phyloP scores from a whole-genome alignment of 2,888 invertebrate genomes.

The Drosophila affinis region DNA sequence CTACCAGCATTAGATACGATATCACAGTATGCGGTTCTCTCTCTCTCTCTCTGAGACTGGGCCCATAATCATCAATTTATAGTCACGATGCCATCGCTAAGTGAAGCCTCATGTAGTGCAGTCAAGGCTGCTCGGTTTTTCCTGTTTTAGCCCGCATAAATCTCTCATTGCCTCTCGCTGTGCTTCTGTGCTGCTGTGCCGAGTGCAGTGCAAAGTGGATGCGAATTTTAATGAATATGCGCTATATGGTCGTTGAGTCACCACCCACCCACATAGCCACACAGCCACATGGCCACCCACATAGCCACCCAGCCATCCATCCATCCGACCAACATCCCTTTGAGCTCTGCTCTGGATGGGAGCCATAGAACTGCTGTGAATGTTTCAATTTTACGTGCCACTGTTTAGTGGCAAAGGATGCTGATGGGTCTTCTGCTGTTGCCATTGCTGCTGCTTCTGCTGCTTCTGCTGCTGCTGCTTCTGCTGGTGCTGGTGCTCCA shows the following conservation, averaged over 20 bases:
- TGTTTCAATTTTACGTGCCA: slow-evolving; percentile 72
- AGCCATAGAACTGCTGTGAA: slow-evolving; percentile 45
- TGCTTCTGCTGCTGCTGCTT: slow-evolving; percentile 12
- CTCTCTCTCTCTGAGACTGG: background rate
- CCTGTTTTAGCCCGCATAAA: slow-evolving; percentile 29
- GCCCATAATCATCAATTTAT: slow-evolving; percentile 10
- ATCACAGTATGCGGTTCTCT: background rate
- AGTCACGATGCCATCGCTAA: slow-evolving; percentile 32
- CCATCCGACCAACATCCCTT: slow-evolving; percentile 16
- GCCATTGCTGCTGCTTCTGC: slow-evolving; percentile 1
- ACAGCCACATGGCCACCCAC: slow-evolving; percentile 18
- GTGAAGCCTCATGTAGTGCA: slow-evolving; percentile 9
- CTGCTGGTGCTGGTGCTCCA: slow-evolving; percentile 5
- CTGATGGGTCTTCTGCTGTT: slow-evolving; percentile 8
- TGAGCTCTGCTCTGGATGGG: slow-evolving; percentile 17
- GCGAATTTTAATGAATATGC: slow-evolving; percentile 68
- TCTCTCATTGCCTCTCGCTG: slow-evolving; percentile 31
- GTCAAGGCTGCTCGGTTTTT: slow-evolving; percentile 10
- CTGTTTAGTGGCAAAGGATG: slow-evolving; percentile 48
- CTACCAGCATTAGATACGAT: too few species aligned
- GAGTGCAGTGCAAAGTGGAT: slow-evolving; percentile 65
- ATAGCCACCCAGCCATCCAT: background rate
- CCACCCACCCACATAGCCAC: background rate
- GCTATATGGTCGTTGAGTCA: slow-evolving; percentile 36
- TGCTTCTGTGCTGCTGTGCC: slow-evolving; percentile 31